These are phyloP conservation scores for Drosophila ercepeae DNA, from an alignment of 1,140 invertebrate species.

Conservation along the genomic window DNA sequence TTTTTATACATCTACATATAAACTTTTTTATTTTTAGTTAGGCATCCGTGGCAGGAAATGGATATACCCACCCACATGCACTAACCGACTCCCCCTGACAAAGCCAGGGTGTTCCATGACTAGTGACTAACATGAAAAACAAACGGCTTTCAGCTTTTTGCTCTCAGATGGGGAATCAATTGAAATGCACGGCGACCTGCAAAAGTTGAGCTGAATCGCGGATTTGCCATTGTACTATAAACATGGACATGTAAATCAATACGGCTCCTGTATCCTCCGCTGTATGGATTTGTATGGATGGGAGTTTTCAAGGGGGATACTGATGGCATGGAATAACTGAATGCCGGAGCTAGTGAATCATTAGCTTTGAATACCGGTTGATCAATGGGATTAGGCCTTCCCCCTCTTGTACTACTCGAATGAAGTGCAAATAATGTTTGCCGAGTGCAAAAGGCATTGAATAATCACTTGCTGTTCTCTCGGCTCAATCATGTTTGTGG, in stretches of 20 bases:
- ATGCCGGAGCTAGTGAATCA: conserved; percentile 28
- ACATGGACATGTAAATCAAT: conserved; percentile 70
- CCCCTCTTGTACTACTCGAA: background rate
- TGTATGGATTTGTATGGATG: conserved; percentile 9
- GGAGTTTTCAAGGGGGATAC: background rate
- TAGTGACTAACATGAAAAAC: conserved; percentile 39
- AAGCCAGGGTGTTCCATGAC: conserved; percentile 5
- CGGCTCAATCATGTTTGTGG: conserved; percentile 17
- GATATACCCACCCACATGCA: conserved; percentile 38
- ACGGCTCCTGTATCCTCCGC: conserved; percentile 16
- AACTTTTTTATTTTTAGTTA: conserved; percentile 10
- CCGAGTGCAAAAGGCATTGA: conserved; percentile 24
- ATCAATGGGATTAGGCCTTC: conserved; percentile 16
- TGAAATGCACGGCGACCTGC: conserved; percentile 59
- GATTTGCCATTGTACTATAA: conserved; percentile 69
- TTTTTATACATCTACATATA: conserved; percentile 12
- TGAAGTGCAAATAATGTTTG: conserved; percentile 14
- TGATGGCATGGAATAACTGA: conserved; percentile 32
- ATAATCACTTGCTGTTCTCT: conserved; percentile 30
- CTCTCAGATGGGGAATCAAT: conserved; percentile 52
- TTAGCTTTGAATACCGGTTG: conserved; percentile 29
- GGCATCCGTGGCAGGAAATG: conserved; percentile 54
- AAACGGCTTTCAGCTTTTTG: conserved; percentile 42
- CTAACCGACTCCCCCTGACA: background rate
- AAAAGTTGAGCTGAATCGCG: conserved; percentile 58